Percentiles rank a stretch among this genome's conserved stretches.
Conservation (phyloP, 2,888 invertebrate species). For the Melanostoma scalare region DNA sequence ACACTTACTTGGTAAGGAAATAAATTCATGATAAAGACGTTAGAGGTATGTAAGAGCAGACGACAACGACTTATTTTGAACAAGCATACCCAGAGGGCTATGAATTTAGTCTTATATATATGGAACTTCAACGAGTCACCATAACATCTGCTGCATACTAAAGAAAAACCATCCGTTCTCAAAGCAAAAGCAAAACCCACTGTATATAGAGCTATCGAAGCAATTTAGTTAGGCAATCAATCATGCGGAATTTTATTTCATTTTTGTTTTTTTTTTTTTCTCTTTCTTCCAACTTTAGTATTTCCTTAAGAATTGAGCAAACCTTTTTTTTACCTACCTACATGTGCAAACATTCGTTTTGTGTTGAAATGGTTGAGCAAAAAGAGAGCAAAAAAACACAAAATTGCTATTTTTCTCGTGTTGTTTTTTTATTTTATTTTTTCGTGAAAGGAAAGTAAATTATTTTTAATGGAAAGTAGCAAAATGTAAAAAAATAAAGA, state of each 20-base stretch:
- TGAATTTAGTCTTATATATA: background rate
- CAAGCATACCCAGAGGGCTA: conserved; percentile 24
- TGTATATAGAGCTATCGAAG: conserved; percentile 31
- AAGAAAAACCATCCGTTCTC: conserved; percentile 32
- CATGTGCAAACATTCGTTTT: conserved; percentile 21
- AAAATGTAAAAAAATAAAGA: conserved; percentile 38
- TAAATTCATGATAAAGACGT: conserved; percentile 43
- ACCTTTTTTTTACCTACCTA: conserved; percentile 37
- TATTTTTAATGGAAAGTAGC: conserved; percentile 68
- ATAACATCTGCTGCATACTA: conserved; percentile 71
- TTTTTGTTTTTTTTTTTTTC: conserved; percentile 27
- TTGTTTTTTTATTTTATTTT: background rate
- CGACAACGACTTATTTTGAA: conserved; percentile 24
- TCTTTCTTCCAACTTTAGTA: conserved; percentile 28
- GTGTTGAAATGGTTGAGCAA: background rate
- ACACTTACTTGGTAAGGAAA: conserved; percentile 44
- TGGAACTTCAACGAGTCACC: conserved; percentile 36
- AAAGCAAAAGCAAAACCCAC: conserved; percentile 1
- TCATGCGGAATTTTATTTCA: conserved; percentile 66
- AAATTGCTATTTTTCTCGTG: conserved; percentile 21
- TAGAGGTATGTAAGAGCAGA: background rate
- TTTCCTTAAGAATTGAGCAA: conserved; percentile 38
- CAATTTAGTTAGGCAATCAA: conserved; percentile 72
- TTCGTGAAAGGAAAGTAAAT: conserved; percentile 66
- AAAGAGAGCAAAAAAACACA: background rate